Base-by-base conservation (phyloP, 2,888 invertebrate genomes). In the Salticus scenicus region DNA sequence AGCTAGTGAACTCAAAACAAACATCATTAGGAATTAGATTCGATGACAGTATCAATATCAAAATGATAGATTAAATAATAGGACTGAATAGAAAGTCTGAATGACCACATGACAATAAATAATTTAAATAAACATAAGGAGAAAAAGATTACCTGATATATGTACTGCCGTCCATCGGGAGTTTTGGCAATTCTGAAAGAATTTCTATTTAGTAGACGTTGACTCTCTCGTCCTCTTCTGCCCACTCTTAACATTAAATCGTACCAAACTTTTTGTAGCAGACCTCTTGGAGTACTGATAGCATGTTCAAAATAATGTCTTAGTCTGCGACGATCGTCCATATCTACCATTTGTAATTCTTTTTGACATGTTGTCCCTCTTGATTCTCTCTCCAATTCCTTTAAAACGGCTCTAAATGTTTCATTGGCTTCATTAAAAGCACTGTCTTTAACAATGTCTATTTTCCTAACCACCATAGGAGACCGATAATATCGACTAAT, bases 201-300 rank as follows among this genome's bases (percentile, higher is more conserved):
- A 63, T 73, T 83, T 66, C 78, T 83, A 42, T 76, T 79, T 42
- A 87, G 47, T 30, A 83, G 67, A 17, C 87, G 72, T 72, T 87
- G 87, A 31, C 87, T 81, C 42, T 87, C 87, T 42, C 87, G 74
- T 14, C 87, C 87, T 51, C 83, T 75, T 30, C 87, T 69, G 17
- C 88, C 88, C 30, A 88, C 82, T 66, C 86, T 72, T 28, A 88
- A 79, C 88, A 88, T 88, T 24, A 88, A 66, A 69, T 88, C 88
- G 73, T 87, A 88, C 88, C 88, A 88, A 24, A 88, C 88, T 67
- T 88, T 88, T 47, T 88, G 88, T 7, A 88, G 81, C 10, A 88
- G 81, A 8, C 88, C 88, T 42, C 87, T 76, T 17, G 88, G 88
- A 20, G 88, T 88, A 71, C 78, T 74, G 81, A 88, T 88, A 51